phyloP scores from a whole-genome alignment of 2,113 vertebrate genomes.

The Amphilophus citrinellus region DNA sequence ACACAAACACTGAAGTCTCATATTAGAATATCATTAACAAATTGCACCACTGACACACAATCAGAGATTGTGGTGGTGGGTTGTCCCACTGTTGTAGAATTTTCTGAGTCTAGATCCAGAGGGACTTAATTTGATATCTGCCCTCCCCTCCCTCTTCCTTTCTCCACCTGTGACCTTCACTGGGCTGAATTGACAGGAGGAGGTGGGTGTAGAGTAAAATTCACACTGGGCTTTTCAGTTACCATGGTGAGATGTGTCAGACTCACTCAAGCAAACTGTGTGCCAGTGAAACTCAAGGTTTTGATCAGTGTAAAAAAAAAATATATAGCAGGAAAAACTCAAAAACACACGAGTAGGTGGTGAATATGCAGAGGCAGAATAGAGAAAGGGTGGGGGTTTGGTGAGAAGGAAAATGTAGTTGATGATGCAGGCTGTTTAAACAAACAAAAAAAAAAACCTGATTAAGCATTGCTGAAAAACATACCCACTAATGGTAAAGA shows the following conservation, averaged over 20 bases:
- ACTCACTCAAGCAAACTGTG: slow-evolving; percentile 27
- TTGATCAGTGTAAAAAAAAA: slow-evolving; percentile 36
- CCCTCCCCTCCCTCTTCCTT: background rate
- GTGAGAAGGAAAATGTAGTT: slow-evolving; percentile 16
- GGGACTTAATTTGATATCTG: slow-evolving; percentile 48
- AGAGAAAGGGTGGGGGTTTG: background rate
- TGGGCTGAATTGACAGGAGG: slow-evolving; percentile 22
- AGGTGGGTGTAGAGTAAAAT: slow-evolving; percentile 28
- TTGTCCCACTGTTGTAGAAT: slow-evolving; percentile 11
- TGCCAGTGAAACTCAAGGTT: slow-evolving; percentile 42
- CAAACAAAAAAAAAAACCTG: background rate
- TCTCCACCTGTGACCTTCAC: slow-evolving; percentile 66
- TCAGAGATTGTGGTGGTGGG: background rate
- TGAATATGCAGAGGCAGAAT: slow-evolving; percentile 24
- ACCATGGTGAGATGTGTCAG: slow-evolving; percentile 44
- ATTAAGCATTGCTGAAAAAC: slow-evolving; percentile 8
- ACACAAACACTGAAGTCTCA: background rate
- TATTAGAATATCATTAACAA: background rate
- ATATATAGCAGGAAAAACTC: background rate
- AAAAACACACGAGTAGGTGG: background rate
- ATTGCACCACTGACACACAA: background rate
- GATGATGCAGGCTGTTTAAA: background rate
- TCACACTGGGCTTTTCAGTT: slow-evolving; percentile 31
- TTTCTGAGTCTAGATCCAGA: slow-evolving; percentile 9
- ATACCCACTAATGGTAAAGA: background rate